Evolutionary conservation across 2,797 vertebrate genomes (phyloP).

Genomic region (Xiphorhynchus erythropygius): DNA sequence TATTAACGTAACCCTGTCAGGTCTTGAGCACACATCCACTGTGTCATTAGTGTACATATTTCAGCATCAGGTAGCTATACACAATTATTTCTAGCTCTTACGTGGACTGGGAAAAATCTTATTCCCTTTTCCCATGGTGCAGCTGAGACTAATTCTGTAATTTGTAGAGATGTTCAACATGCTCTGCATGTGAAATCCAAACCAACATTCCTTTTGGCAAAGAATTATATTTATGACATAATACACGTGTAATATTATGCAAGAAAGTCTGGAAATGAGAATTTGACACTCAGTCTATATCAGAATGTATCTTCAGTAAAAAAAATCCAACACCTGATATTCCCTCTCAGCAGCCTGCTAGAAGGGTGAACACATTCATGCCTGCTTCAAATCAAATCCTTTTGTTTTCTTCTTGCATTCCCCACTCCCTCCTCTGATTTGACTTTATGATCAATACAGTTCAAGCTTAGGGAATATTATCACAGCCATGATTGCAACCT

Average conservation of each 20-base stretch:
- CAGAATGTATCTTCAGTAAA: not conserved
- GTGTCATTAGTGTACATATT: not conserved
- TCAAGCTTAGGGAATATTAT: conserved; percentile 66
- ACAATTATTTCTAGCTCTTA: not conserved
- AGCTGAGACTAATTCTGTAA: not conserved
- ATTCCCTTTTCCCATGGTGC: not conserved
- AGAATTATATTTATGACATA: not conserved
- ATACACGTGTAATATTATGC: not conserved
- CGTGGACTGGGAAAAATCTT: not conserved
- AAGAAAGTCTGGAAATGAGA: not conserved
- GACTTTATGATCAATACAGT: conserved; percentile 56
- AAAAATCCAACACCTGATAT: not conserved
- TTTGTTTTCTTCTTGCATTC: conserved; percentile 19
- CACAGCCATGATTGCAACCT: conserved; percentile 59
- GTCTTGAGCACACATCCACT: not conserved
- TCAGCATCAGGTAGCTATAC: not conserved
- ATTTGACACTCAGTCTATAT: not conserved
- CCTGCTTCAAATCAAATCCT: conserved; percentile 15
- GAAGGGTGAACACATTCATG: not conserved
- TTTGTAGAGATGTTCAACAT: not conserved
- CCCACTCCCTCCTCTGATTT: conserved; percentile 8
- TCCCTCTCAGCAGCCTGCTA: not conserved
- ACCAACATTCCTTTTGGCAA: not conserved
- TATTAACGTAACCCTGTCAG: not conserved
- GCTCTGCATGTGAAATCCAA: not conserved